These are phyloP conservation scores for Acholoe squamosa DNA, from an alignment of 2,888 invertebrate genomes.

Conservation along the genomic window DNA sequence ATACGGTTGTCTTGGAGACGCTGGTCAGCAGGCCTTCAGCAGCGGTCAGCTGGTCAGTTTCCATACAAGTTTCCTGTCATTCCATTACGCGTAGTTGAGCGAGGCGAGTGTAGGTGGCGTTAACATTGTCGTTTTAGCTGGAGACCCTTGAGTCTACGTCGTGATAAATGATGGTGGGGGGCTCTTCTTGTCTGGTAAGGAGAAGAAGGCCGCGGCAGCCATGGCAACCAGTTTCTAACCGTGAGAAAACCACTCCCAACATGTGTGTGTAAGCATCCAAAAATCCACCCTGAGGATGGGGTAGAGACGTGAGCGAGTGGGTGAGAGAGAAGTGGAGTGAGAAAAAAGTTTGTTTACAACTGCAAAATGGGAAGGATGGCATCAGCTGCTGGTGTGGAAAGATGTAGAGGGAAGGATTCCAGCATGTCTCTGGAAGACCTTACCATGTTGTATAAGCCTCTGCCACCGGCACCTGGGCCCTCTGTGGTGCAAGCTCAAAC, in stretches of 20 bases:
- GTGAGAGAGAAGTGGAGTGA: not conserved
- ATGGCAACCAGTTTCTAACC: not conserved
- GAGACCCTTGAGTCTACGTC: not conserved
- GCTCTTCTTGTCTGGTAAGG: not conserved
- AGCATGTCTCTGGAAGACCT: conserved; percentile 3
- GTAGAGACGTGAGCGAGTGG: not conserved
- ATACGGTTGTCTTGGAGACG: not conserved
- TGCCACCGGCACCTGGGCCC: not conserved
- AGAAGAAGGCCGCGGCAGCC: too few relatives aligned
- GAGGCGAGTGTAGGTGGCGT: not conserved
- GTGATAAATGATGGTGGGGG: not conserved
- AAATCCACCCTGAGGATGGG: not conserved
- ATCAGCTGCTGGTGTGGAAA: not conserved
- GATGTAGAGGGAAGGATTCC: not conserved
- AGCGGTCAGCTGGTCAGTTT: not conserved
- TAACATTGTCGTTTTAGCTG: not conserved
- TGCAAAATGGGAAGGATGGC: not conserved
- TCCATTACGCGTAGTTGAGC: conserved; percentile 53
- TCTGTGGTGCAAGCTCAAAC: not conserved
- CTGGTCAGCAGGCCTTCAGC: not conserved
- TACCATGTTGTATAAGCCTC: not conserved
- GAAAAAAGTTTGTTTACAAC: conserved; percentile 21
- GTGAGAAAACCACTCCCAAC: not conserved
- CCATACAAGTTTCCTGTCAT: not conserved
- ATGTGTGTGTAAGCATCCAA: conserved; percentile 1